Percentiles rank a stretch among this genome's conserved stretches.
These are phyloP conservation scores for Heliconius aoede DNA, from an alignment of 2,888 invertebrate species.

Conservation along the genomic window DNA sequence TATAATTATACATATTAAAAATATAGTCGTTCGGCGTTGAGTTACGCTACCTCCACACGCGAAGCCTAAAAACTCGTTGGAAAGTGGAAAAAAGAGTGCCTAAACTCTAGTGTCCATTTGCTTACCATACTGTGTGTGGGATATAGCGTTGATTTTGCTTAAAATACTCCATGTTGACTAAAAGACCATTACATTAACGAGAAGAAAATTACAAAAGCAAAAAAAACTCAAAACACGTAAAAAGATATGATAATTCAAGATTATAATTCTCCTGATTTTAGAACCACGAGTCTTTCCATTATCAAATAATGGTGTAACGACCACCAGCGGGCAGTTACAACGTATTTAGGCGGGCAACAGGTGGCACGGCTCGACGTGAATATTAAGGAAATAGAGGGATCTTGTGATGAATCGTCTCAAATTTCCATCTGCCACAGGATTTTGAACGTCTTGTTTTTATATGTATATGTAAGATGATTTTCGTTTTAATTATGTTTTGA, in stretches of 20 bases:
- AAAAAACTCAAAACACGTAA: not conserved
- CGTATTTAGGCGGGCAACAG: conserved; percentile 45
- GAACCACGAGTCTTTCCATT: conserved; percentile 34
- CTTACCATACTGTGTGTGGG: not conserved
- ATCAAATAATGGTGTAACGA: conserved; percentile 43
- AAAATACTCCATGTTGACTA: not conserved
- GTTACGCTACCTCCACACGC: too few relatives aligned
- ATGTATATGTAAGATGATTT: not conserved
- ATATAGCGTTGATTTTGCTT: too few relatives aligned
- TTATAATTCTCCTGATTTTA: not conserved
- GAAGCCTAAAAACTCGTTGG: too few relatives aligned
- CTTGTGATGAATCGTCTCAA: conserved; percentile 43
- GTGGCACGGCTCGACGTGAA: conserved; percentile 43
- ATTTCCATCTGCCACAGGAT: conserved; percentile 30
- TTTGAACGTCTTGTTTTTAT: conserved; percentile 29
- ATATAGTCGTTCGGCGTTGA: too few relatives aligned
- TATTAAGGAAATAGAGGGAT: conserved; percentile 44
- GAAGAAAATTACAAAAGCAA: not conserved
- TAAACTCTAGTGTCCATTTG: not conserved
- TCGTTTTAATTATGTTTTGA: not conserved
- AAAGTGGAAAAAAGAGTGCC: too few relatives aligned
- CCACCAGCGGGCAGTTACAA: conserved; percentile 42
- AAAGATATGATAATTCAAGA: not conserved
- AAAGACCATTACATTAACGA: not conserved
- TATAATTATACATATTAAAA: too few relatives aligned